A percentile compares a stretch with the other conserved stretches of the same genome.
Conservation (phyloP, 2,888 invertebrate species). For the Germaria angustata region DNA sequence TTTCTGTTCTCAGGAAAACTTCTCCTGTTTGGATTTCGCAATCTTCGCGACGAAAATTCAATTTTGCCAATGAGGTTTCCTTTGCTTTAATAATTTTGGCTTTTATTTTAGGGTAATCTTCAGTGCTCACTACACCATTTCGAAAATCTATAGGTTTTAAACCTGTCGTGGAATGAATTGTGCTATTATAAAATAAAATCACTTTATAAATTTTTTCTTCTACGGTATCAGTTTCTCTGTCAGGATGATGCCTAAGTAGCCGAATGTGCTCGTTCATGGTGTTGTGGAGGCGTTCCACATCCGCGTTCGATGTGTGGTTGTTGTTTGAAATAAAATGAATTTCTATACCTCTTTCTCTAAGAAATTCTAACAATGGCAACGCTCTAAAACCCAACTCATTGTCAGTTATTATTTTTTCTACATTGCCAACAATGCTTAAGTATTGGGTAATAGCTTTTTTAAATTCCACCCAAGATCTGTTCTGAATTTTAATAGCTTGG, state of each 20-base stretch:
- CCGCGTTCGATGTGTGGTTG: not conserved
- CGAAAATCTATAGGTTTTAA: not conserved
- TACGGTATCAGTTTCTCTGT: conserved; percentile 53
- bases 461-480: not conserved
- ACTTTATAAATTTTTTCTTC: conserved; percentile 61
- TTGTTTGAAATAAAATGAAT: not conserved
- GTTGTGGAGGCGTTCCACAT: conserved; percentile 63
- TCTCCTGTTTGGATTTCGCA: conserved; percentile 13
- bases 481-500: not conserved
- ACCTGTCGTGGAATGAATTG: conserved; percentile 57
- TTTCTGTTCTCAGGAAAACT: conserved; percentile 15
- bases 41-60: not conserved
- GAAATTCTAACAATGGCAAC: not conserved
- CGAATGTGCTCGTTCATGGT: conserved; percentile 67
- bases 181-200: conserved; percentile 63
- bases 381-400: not conserved
- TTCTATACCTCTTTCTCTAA: not conserved
- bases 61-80: not conserved
- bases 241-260: conserved; percentile 65
- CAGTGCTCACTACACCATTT: not conserved
- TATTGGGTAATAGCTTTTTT: not conserved
- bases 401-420: not conserved
- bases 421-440: too few relatives aligned
- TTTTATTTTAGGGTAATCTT: conserved; percentile 21
- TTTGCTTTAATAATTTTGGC: not conserved